Base-by-base conservation (phyloP, 2,888 invertebrate species). In the Aphodius sticticus region DNA sequence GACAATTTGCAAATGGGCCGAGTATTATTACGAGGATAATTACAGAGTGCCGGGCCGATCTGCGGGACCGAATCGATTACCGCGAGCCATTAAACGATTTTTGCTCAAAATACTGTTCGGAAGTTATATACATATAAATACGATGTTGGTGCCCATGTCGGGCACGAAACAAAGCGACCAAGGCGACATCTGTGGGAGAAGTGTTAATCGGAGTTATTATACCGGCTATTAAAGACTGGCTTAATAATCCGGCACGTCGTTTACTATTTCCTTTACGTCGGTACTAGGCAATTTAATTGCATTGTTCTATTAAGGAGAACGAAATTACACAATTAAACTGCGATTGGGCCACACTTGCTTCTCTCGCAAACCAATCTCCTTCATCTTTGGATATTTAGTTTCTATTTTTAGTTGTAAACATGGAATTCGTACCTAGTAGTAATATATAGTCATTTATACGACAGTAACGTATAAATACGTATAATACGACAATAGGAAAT, bases 1-100 rank as follows among this genome's bases (percentile, higher is more conserved):
- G 37, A 78, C 75, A 80, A 80, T 80, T 78, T 80, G 80, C 78
- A 80, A 80, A 80, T 80, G 77, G 76, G 76, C 53, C 78, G 75
- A 71, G 69, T 72, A 76, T 78, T 78, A 79, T 74, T 74, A 74
- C 35, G 74, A 37, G 74, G 36, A 37, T 74, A 74, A 74, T 74
- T 74, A 74, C 74, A 35, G 74, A 36, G 74, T n/a, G 74, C 36
- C 35, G 9, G 71, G 71, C 35, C 71, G 71, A 71, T 71, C 16
- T 71, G 35, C 35, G 26, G n/a, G 36, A n/a, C 74, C 35, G 74
- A 37, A 35, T 71, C 74, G 74, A 74, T 74, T 74, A 74, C 35
- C 74, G n/a, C 36, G 74, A 37, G n/a, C 74, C 36, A 74, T 74
- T 74, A 36, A 35, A 37, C 35, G 71, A 71, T 74, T 74, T 74